phyloP scores from a whole-genome alignment of 2,888 invertebrate genomes.

The Atethmia centrago region DNA sequence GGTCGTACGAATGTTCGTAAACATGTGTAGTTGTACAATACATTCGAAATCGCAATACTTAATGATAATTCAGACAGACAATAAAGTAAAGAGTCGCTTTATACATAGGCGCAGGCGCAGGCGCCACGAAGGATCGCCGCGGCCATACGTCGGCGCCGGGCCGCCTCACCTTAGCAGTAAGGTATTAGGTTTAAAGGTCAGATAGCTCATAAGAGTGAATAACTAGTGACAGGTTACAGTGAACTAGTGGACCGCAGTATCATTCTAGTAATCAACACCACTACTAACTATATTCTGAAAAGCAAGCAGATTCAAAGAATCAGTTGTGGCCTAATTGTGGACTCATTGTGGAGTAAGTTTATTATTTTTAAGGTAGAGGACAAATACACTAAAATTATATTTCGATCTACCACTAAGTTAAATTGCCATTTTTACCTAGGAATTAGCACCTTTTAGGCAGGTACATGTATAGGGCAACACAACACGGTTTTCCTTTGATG shows the following conservation, averaged over 20 bases:
- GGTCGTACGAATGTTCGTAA: too few species aligned
- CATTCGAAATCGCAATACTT: slow-evolving; percentile 22
- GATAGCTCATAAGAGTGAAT: slow-evolving; percentile 55
- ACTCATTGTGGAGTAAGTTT: slow-evolving; percentile 1
- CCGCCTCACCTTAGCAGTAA: slow-evolving; percentile 55
- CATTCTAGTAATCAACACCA: slow-evolving; percentile 33
- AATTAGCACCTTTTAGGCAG: neutral
- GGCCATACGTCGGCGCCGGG: slow-evolving; percentile 47
- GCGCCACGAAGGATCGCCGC: slow-evolving; percentile 50
- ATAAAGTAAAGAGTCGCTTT: slow-evolving; percentile 35
- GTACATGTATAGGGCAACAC: neutral
- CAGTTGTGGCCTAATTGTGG: slow-evolving; percentile 4
- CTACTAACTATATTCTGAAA: slow-evolving; percentile 32
- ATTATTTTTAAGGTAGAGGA: slow-evolving; percentile 2
- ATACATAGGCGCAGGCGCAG: slow-evolving; percentile 45
- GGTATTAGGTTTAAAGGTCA: slow-evolving; percentile 63
- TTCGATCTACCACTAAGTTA: neutral
- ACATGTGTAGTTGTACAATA: slow-evolving; percentile 6
- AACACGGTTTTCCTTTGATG: slow-evolving; percentile 12
- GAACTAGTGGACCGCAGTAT: slow-evolving; percentile 41
- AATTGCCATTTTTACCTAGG: neutral
- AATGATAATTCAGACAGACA: slow-evolving; percentile 16
- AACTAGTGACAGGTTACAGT: slow-evolving; percentile 53
- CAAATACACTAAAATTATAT: neutral
- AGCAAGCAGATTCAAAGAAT: slow-evolving; percentile 27